Evolutionary conservation across 2,113 vertebrate species (phyloP), one percentile per base, ranked within the genome.

Genomic region (Chaetodon trifascialis): DNA sequence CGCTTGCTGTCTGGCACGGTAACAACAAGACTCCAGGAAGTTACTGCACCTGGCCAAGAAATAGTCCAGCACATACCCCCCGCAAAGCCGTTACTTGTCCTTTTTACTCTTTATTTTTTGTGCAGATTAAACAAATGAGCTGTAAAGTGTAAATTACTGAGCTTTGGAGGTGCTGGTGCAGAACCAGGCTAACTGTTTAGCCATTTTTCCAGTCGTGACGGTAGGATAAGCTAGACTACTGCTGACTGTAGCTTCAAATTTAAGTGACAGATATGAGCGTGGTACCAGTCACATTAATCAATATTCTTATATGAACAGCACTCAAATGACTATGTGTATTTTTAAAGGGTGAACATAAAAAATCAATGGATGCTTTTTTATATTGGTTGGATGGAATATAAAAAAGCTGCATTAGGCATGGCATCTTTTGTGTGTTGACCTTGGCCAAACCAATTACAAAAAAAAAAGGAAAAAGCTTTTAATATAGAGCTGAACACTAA

Each of bases 1-100:
- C 0, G 17, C 63, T 52, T n/a, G 79, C 30, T 21, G n/a, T 12
- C 52, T 80, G 69, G 69, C 78, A 58, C 34, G 16, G 51, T 25
- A 17, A 47, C 16, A 14, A 58, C 40, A 47, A 80, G 51, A 65
- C 46, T 66, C 60, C 42, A 65, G 40, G 51, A 55, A 63, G 67
- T 54, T 21, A n/a, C 17, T 15, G 46, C 3, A 9, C 16, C 56
- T 54, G 12, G 67, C 47, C 23, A 79, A 71, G 5, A 56, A 80
- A 19, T 25, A 38, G 12, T 36, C 64, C 21, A 6, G 10, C 40
- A 66, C 11, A 56, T 46, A 56, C 34, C 52, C 62, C 42, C 60
- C 1, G 6, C 46, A 8, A 46, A 56, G 19, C 23, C 25, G 47
- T 17, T 4, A 44, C 36, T 21, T 46, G 49, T 55, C 36, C 11